Evolutionary conservation across 2,797 vertebrate species (phyloP), one percentile per base, ranked within the genome.

Genomic region (Hydrocynus forskahlii): DNA sequence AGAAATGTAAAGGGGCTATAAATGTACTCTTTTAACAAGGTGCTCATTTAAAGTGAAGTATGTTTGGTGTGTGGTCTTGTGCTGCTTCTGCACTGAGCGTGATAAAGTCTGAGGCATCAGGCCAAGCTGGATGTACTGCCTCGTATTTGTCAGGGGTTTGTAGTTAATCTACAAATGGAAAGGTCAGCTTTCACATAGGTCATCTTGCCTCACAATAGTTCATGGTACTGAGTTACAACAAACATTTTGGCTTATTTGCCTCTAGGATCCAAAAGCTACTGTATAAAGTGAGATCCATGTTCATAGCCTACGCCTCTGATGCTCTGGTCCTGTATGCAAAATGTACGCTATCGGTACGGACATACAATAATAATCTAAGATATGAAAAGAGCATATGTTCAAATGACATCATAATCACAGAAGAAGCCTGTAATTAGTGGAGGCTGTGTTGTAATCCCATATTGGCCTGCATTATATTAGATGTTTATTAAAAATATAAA

Each of bases 131-230:
- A 23, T 69, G 10, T 70, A 70, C 45, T 35, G 9, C 3, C 48
- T 55, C 8, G 2, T 55, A 35, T 54, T 55, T 55, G 50, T 72
- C 50, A 72, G 50, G 25, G 9, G 50, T 35, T 35, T 35, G 16
- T 72, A 35, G 48, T 72, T 35, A 72, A 55, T 55, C 12, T 55
- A 38, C 50, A 72, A 25, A 55, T n/a, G 17, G 70, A 72, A 72
- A 55, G 50, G 50, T 55, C 70, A 72, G n/a, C 14, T 8, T 71
- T 25, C 50, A 29, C 29, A 43, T n/a, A 67, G 35, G 13, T 43
- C 17, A 43, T 35, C 38, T 64, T 64, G 62, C 23, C 0, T 64
- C 17, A 6, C 62, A 64, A 7, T 29, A 38, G 29, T 67, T 40
- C 1, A n/a, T 40, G 17, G 35, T 66, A 23, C 21, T 14, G 48